Conservation (phyloP, 2,113 vertebrate genomes). For the Cyanocitta stelleri region DNA sequence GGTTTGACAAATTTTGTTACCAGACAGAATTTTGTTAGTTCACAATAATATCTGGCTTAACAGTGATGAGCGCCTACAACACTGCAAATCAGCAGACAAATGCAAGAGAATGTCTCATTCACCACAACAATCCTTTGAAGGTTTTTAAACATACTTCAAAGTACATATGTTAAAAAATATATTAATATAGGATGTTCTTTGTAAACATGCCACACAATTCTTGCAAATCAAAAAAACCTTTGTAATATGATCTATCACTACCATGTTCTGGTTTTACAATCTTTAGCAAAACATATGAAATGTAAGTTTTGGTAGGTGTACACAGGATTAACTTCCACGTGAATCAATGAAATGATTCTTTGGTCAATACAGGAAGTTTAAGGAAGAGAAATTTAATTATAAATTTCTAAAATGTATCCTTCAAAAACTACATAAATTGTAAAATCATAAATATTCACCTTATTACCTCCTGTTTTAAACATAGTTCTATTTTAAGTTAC, state of each 20-base stretch:
- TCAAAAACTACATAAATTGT: background rate
- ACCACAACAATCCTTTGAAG: background rate
- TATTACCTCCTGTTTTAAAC: background rate
- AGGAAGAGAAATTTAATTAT: background rate
- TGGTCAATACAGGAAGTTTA: background rate
- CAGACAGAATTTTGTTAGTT: background rate
- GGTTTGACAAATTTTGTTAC: background rate
- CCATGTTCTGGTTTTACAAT: background rate
- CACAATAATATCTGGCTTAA: background rate
- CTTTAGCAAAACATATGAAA: rapidly evolving
- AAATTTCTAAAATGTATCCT: background rate
- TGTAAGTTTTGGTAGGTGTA: background rate
- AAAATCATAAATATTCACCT: background rate
- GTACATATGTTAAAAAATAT: background rate
- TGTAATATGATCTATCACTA: background rate
- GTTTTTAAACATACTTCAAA: background rate
- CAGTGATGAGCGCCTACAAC: background rate
- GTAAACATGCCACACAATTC: background rate
- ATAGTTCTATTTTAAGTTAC: background rate
- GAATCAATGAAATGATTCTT: background rate
- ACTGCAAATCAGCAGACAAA: background rate
- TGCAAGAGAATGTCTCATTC: background rate
- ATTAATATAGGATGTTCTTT: background rate
- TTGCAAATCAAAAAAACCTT: background rate
- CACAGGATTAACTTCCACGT: background rate